Conservation (phyloP, 2,797 vertebrate genomes). For the Pangasius macronema region DNA sequence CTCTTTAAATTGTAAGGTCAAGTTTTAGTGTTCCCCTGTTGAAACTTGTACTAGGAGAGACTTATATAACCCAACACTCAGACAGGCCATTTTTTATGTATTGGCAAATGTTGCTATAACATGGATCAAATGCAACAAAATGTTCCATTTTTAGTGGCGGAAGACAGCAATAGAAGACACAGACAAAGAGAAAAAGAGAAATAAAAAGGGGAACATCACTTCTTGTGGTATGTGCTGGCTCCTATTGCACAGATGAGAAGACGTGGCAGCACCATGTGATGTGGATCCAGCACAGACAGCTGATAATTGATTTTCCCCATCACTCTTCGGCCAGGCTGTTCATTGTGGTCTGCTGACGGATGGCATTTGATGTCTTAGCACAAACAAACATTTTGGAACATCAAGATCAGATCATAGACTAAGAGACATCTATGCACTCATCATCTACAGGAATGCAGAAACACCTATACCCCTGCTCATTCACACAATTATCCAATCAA, state of each 20-base stretch:
- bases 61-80: conserved; percentile 40
- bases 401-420: neutral
- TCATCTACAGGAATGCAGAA: neutral
- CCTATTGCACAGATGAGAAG: conserved; percentile 2
- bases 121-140: conserved; percentile 50
- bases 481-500: neutral
- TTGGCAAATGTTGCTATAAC: conserved; percentile 40
- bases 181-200: conserved; percentile 8
- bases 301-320: conserved; percentile 32
- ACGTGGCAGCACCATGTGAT: conserved; percentile 18
- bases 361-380: neutral
- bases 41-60: conserved; percentile 49
- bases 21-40: conserved; percentile 36
- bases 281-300: conserved; percentile 6
- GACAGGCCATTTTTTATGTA: conserved; percentile 44
- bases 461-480: neutral
- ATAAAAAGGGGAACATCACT: neutral
- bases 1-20: neutral
- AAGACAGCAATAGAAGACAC: conserved; percentile 6
- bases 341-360: neutral
- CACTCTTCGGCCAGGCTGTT: neutral
- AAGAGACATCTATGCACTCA: neutral
- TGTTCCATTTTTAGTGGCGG: conserved; percentile 32
- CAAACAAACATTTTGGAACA: conserved; percentile 1
- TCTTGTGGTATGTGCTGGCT: conserved; percentile 18